Evolutionary conservation across 2,797 vertebrate species (phyloP).

Genomic region (Clarias platycephalus): DNA sequence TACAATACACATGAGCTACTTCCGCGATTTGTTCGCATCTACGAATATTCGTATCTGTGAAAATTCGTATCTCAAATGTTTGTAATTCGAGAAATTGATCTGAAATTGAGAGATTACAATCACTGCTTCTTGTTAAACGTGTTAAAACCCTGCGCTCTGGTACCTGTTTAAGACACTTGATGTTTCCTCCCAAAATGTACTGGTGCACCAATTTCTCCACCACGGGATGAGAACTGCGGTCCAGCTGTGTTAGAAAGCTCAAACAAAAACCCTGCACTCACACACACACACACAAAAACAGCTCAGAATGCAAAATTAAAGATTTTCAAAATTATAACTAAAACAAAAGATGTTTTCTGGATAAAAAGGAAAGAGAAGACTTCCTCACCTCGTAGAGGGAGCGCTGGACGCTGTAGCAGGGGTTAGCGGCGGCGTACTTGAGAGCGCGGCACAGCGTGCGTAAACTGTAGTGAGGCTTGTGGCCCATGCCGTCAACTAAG

Average conservation of each 20-base stretch:
- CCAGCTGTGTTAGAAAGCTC: slow-evolving; percentile 94
- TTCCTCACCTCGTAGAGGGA: slow-evolving; percentile 90
- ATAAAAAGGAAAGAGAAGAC: neutral
- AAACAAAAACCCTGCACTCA: slow-evolving; percentile 88
- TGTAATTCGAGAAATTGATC: neutral
- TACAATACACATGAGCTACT: too few species aligned
- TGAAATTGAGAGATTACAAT: too few species aligned
- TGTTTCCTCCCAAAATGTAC: slow-evolving; percentile 84
- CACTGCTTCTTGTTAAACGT: neutral
- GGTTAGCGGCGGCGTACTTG: slow-evolving; percentile 85
- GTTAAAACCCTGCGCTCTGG: neutral
- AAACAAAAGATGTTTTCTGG: neutral
- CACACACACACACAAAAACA: neutral
- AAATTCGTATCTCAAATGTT: too few species aligned
- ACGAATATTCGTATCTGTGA: too few species aligned
- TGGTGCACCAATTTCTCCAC: slow-evolving; percentile 90
- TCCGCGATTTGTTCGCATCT: too few species aligned
- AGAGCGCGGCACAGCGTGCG: slow-evolving; percentile 92
- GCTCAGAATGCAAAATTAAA: too few species aligned
- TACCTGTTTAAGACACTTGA: slow-evolving; percentile 91
- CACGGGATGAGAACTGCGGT: slow-evolving; percentile 86
- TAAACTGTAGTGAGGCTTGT: slow-evolving; percentile 92
- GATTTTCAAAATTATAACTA: too few species aligned
- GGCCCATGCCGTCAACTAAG: slow-evolving; percentile 89
- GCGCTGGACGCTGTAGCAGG: slow-evolving; percentile 83